These are phyloP conservation scores for Chondrosia reniformis DNA, from an alignment of 37 sponge, comb jelly and placozoan species.

Conservation along the genomic window DNA sequence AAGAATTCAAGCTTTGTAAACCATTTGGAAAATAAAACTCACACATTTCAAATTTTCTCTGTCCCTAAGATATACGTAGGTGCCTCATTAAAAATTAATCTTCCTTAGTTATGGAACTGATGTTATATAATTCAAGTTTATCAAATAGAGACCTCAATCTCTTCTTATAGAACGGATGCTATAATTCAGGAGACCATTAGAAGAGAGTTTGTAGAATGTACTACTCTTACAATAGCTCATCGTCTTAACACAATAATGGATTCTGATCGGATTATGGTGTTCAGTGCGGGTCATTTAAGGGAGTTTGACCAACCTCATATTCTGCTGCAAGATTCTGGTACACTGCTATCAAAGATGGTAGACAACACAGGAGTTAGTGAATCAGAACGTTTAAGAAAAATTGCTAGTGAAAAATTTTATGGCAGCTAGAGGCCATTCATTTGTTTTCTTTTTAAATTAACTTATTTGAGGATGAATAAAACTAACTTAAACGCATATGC, in stretches of 20 bases:
- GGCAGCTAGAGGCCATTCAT: no score
- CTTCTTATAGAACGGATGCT: slow-evolving; percentile 47
- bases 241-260: slow-evolving; percentile 75
- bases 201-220: slow-evolving; percentile 44
- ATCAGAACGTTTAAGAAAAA: slow-evolving; percentile 10
- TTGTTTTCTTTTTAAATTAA: no score
- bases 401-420: slow-evolving; percentile 18
- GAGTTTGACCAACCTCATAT: slow-evolving; percentile 47
- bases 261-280: slow-evolving; percentile 63
- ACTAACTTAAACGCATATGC: no score
- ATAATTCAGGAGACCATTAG: slow-evolving; percentile 60
- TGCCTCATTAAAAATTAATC: no score
- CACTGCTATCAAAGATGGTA: slow-evolving; percentile 24
- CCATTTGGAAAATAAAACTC: no score
- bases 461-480: no score
- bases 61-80: no score
- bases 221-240: slow-evolving; percentile 66
- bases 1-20: no score
- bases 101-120: no score
- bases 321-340: slow-evolving; percentile 21
- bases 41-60: no score
- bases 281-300: slow-evolving; percentile 27
- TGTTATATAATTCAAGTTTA: no score
- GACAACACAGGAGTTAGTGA: slow-evolving; percentile 18
- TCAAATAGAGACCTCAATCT: no score